Base-by-base conservation (phyloP, 2,888 invertebrate genomes). In the Ptychoptera albimana region DNA sequence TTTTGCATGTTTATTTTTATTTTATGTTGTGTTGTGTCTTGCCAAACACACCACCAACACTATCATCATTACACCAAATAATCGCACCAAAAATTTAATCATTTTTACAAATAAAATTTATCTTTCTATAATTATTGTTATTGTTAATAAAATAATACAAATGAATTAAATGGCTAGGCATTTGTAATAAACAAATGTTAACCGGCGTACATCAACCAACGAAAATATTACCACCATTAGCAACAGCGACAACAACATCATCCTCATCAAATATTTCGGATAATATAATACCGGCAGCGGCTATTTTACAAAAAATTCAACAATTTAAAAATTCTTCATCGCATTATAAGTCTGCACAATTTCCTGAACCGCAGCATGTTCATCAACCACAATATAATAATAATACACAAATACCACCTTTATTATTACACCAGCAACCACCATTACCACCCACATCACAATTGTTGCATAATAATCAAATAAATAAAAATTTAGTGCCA, bases 271-370 rank as follows among this genome's bases (percentile, higher is more conserved):
- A 45, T 23, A 23, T 23, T 23, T 23, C 23, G 7, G 23, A 23
- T 23, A 23, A 23, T 23, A 23, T 23, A 29, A 29, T 30, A 39
- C 39, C 39, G 30, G 13, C 39, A 39, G 29, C 39, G 30, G 29
- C 39, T 39, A 29, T 30, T n/a, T 34, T 34, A n/a, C 11, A n/a
- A 34, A 34, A 34, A 34, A n/a, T 34, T n/a, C 10, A 34, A 34
- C 10, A 34, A 34, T 34, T n/a, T 13, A 12, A 36, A 12, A n/a
- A 54, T 45, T 53, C 50, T 46, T 50, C 51, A 39, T 49, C 45
- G 44, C 50, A 52, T 39, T 53, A 52, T 44, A 53, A 53, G 47
- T 49, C 49, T 6, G 48, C 50, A 9, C 47, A 43, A 37, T 46
- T 44, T 47, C 47, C 50, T 23, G 51, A 52, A 42, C 50, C 50